Base-by-base conservation (phyloP, 1,140 invertebrate species). In the Wiebesia pumilae region DNA sequence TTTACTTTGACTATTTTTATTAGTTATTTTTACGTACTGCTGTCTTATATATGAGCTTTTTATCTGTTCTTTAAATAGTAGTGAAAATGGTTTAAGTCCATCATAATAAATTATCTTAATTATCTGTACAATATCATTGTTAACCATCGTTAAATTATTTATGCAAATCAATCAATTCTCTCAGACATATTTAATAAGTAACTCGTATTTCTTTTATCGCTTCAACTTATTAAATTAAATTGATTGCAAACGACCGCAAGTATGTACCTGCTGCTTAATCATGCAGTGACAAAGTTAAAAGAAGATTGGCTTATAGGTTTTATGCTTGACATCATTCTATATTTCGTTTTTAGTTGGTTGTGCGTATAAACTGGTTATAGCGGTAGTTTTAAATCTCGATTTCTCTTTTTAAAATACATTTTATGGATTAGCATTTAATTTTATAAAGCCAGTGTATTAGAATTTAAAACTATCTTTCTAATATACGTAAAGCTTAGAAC, bases 271-370 rank as follows among this genome's bases (percentile, higher is more conserved):
- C 21, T 38, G 2, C 35, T 71, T 71, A 71, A 38, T 71, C 21
- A 71, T 38, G 16, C 35, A 38, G 33, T 16, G 38, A 71, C 69
- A 38, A 71, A 71, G 69, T 71, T 71, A 71, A 71, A 71, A 71
- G 2, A 16, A 38, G 33, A 71, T 71, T 38, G 69, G 19, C 24
- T 71, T 21, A 71, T 35, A 38, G 19, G 35, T 35, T 71, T 21
- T 21, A 7, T 1, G 4, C 10, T 38, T 2, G 69, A 38, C 16
- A 38, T 38, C 30, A 9, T 69, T 71, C 33, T 71, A 14, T 71
- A 71, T 71, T 71, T 71, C 16, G 7, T 21, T 71, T 71, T 38
- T 3, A 38, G 0, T 71, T 38, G 69, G 0, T 38, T 30, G 21
- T 71, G 14, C 40, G 3, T 71, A 38, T 71, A 71, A 38, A 71